phyloP scores from a whole-genome alignment of 1,140 invertebrate species.

The Drosophila bocki region DNA sequence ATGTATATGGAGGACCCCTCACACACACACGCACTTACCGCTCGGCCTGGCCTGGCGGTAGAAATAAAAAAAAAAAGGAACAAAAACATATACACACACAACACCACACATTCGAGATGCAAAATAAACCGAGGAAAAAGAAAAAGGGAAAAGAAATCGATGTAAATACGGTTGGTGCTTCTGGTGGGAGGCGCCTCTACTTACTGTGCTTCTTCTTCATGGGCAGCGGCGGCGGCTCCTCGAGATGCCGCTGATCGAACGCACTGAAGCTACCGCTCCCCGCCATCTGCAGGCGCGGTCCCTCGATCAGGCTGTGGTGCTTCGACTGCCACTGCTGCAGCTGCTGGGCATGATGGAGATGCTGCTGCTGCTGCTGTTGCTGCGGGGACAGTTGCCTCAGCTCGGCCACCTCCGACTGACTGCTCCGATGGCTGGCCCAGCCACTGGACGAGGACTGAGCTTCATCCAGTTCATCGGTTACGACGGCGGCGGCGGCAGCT shows the following conservation, averaged over 20 bases:
- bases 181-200: slow-evolving; percentile 85
- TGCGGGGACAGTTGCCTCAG: slow-evolving; percentile 60
- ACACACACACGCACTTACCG: slow-evolving; percentile 51
- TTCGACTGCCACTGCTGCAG: slow-evolving; percentile 73
- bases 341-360: slow-evolving; percentile 39
- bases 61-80: slow-evolving; percentile 1
- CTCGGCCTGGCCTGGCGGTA: slow-evolving; percentile 54
- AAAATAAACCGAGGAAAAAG: slow-evolving; percentile 39
- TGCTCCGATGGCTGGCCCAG: slow-evolving; percentile 38
- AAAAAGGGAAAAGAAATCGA: slow-evolving; percentile 37
- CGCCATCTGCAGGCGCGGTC: slow-evolving; percentile 47
- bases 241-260: slow-evolving; percentile 83
- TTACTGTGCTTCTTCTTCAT: slow-evolving; percentile 97
- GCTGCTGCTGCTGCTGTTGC: slow-evolving; percentile 50
- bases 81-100: slow-evolving; percentile 19
- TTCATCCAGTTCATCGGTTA: slow-evolving; percentile 86
- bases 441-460: slow-evolving; percentile 10
- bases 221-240: slow-evolving; percentile 94
- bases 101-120: slow-evolving; percentile 29
- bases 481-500: slow-evolving; percentile 87
- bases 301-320: slow-evolving; percentile 80
- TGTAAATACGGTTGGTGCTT: slow-evolving; percentile 60
- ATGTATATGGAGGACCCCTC: neutral
- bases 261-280: slow-evolving; percentile 48
- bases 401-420: slow-evolving; percentile 63